These are phyloP conservation scores for Sabatieria punctata DNA, from an alignment of 2,888 invertebrate species.

Conservation along the genomic window DNA sequence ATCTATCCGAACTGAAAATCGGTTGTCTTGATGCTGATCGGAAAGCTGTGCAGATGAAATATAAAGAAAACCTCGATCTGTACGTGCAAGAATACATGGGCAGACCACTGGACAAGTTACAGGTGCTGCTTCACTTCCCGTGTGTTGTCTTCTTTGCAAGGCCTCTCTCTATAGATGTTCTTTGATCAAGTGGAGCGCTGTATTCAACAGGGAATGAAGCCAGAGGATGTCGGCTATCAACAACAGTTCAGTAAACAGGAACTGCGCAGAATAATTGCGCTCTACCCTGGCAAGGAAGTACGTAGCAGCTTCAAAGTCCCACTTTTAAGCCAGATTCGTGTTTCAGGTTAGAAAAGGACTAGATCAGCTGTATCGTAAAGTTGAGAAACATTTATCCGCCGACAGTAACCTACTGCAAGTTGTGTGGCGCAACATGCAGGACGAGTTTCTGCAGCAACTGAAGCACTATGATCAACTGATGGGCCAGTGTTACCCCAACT, in stretches of 20 bases:
- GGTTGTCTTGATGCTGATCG: conserved; percentile 64
- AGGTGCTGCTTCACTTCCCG: conserved; percentile 41
- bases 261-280: conserved; percentile 68
- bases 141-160: background rate
- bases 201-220: conserved; percentile 80
- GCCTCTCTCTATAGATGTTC: conserved; percentile 50
- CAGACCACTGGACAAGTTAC: conserved; percentile 69
- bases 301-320: no score
- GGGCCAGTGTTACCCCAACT: conserved; percentile 84
- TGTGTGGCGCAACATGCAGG: conserved; percentile 98
- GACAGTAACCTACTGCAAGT: conserved; percentile 45
- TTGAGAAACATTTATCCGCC: conserved; percentile 78
- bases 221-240: conserved; percentile 92
- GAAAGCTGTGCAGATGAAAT: conserved; percentile 73
- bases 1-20: conserved; percentile 68
- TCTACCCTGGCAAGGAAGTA: conserved; percentile 71
- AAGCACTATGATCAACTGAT: conserved; percentile 67
- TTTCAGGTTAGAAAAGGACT: conserved; percentile 63
- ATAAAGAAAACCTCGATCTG: conserved; percentile 67
- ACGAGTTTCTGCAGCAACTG: conserved; percentile 92
- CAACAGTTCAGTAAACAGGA: conserved; percentile 92
- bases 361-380: conserved; percentile 78
- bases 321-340: no score
- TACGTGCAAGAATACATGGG: conserved; percentile 93
- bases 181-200: conserved; percentile 89